Base-by-base conservation (phyloP, 2,113 vertebrate species). In the Takifugu bimaculatus region DNA sequence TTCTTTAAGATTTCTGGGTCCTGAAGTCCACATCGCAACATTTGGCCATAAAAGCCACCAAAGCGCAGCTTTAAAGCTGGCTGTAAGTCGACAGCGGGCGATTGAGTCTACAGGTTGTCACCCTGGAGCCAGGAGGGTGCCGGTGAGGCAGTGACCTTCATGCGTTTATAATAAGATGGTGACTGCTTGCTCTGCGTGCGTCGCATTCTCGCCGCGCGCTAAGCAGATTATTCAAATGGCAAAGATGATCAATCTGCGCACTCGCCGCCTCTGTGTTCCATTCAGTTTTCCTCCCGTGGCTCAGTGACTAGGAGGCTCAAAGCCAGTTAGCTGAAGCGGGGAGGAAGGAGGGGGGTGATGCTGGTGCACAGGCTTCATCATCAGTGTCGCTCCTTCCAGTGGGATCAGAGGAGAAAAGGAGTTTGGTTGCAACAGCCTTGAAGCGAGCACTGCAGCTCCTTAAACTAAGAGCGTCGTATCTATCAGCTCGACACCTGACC, bases 221-320 rank as follows among this genome's bases (percentile, higher is more conserved):
- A 70, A 68, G 58, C 68, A 60, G 79, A 80, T 82, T 80, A 78
- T 74, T 77, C 63, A 74, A 57, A 75, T 63, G 50, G 60, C 53
- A 79, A 71, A 73, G 68, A 69, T 70, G 65, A 79, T 79, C 72
- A 76, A 50, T 78, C 69, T 50, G 57, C 25, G 1, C 54, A 10
- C 54, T 67, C 25, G 26, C 72, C 43, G 25, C 68, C 57, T 73
- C 63, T 10, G 3, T 44, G 66, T 70, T 59, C 14, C n/a, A 59
- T 61, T 63, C 51, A 69, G 20, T 20, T 79, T 65, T 65, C 76
- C 60, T 76, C 60, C 67, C 13, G 72, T 7, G 1, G 72, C 55
- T 62, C 20, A 0, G 75, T 44, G 65, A 67, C 49, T 45, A 20
- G 68, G 44, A 39, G 47, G 48, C 68, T 51, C 54, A 20, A 25